Percentiles rank a stretch among this genome's conserved stretches.
These are phyloP conservation scores for Maconellicoccus hirsutus DNA, from an alignment of 1,140 invertebrate genomes.

Conservation along the genomic window DNA sequence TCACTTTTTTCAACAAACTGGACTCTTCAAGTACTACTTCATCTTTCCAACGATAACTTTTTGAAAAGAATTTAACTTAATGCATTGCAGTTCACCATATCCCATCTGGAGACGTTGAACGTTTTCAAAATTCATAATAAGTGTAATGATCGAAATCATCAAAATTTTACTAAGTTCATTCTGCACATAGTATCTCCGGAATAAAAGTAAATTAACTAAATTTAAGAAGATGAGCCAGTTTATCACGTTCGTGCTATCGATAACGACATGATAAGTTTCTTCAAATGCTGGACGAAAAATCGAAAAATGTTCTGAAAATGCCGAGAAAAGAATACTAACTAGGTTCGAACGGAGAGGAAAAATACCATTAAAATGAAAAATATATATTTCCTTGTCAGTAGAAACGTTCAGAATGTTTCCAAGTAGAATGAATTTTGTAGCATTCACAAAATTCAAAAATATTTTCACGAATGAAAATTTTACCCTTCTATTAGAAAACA, in stretches of 20 bases:
- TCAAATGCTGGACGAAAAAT: conserved; percentile 2
- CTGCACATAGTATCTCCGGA: background rate
- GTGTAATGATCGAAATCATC: too few species aligned
- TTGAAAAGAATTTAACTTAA: too few species aligned
- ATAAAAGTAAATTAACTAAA: background rate
- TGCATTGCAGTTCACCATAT: too few species aligned
- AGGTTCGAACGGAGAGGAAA: background rate
- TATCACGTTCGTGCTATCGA: conserved; percentile 7
- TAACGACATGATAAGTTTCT: conserved; percentile 1
- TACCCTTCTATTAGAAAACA: background rate
- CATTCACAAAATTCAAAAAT: background rate
- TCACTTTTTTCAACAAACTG: too few species aligned
- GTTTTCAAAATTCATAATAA: background rate
- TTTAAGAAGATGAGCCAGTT: conserved; percentile 3
- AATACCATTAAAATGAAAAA: conserved; percentile 5
- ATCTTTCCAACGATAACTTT: too few species aligned
- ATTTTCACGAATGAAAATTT: background rate
- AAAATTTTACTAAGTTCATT: too few species aligned
- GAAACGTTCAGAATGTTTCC: background rate
- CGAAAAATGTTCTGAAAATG: background rate
- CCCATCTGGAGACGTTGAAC: too few species aligned
- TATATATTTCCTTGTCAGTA: background rate
- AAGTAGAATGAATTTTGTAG: background rate
- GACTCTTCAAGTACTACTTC: too few species aligned
- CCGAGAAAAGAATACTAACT: conserved; percentile 8